These are phyloP conservation scores for Halocynthia roretzi DNA, from an alignment of 23 tunicate genomes.

Conservation along the genomic window DNA sequence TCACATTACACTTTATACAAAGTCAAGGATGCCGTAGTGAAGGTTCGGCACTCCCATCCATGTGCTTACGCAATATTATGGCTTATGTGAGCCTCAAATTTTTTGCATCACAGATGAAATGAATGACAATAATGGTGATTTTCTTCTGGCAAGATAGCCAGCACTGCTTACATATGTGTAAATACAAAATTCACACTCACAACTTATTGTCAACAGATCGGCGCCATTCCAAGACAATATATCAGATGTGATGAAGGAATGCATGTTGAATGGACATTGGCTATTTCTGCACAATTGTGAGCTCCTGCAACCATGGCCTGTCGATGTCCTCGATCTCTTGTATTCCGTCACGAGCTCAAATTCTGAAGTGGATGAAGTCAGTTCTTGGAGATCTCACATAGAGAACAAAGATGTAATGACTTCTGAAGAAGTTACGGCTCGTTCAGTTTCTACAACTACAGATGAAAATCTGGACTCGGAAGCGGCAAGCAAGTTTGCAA, in stretches of 20 bases:
- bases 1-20: no score
- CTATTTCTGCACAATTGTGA: slow-evolving; percentile 64
- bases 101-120: no score
- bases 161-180: no score
- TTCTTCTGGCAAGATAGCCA: no score
- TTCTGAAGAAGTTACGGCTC: not conserved
- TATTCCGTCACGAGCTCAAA: not conserved
- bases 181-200: not conserved
- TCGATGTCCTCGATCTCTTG: slow-evolving; percentile 34
- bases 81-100: no score
- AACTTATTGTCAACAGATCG: slow-evolving; percentile 19
- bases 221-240: slow-evolving; percentile 45
- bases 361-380: not conserved
- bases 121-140: no score
- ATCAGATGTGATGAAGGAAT: slow-evolving; percentile 36
- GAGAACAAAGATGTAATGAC: not conserved
- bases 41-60: no score
- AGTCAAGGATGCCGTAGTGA: no score
- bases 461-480: slow-evolving; percentile 6
- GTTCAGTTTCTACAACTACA: slow-evolving; percentile 1
- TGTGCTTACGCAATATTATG: no score
- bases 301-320: slow-evolving; percentile 35
- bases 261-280: slow-evolving; percentile 79
- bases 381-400: not conserved
- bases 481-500: not conserved